These are phyloP conservation scores for Brachynemurus nebulosus DNA, from an alignment of 2,888 invertebrate genomes.

Conservation along the genomic window DNA sequence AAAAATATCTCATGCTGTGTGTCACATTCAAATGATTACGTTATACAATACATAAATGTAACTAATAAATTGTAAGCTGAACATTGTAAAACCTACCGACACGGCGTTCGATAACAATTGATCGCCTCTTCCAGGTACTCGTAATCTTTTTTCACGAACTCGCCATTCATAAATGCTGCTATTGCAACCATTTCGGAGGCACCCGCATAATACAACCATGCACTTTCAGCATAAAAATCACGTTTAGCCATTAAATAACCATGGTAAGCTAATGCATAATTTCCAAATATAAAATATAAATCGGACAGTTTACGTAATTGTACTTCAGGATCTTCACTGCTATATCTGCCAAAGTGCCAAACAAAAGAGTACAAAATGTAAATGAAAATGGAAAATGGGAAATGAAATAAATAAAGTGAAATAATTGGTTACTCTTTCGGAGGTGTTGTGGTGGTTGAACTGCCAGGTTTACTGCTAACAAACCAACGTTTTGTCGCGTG, in stretches of 20 bases:
- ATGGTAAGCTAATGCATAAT: conserved; percentile 84
- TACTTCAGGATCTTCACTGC: conserved; percentile 74
- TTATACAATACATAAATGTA: background rate
- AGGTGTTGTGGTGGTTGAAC: conserved; percentile 33
- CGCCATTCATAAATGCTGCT: conserved; percentile 79
- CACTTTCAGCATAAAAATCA: conserved; percentile 93
- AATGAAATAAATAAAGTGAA: too few species aligned
- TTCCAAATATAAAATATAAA: conserved; percentile 90
- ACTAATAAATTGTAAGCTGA: background rate
- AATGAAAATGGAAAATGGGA: too few species aligned
- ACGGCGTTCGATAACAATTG: conserved; percentile 76
- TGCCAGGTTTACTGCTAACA: conserved; percentile 75
- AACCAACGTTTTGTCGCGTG: conserved; percentile 95
- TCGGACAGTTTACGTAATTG: conserved; percentile 89
- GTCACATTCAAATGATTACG: conserved; percentile 10
- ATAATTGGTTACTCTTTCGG: too few species aligned
- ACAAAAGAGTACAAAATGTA: too few species aligned
- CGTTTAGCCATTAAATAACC: conserved; percentile 94
- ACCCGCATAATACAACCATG: conserved; percentile 94
- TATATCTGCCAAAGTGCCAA: too few species aligned
- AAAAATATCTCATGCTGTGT: conserved; percentile 75
- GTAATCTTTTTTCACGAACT: conserved; percentile 60
- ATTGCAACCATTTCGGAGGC: conserved; percentile 94
- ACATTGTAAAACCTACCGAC: conserved; percentile 46
- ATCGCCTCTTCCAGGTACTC: conserved; percentile 95